Evolutionary conservation across 2,888 invertebrate species (phyloP).

Genomic region (Conops quadrifasciatus): DNA sequence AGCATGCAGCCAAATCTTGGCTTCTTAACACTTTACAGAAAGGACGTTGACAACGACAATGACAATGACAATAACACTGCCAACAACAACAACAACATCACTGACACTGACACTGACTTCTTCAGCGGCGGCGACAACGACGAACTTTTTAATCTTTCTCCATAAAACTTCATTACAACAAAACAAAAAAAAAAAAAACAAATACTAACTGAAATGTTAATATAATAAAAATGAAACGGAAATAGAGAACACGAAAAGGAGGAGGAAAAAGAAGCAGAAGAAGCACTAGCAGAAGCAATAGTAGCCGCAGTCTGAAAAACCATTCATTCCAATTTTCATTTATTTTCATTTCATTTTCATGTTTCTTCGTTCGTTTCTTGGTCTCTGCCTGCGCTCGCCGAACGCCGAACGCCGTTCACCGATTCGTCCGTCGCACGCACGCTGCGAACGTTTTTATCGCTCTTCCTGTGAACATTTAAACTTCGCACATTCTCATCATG

Average conservation of each 20-base stretch:
- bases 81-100: no score
- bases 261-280: slow-evolving; percentile 30
- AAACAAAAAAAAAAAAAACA: slow-evolving; percentile 22
- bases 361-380: slow-evolving; percentile 16
- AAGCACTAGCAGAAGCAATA: neutral
- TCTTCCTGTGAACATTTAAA: slow-evolving; percentile 33
- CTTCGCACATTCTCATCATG: slow-evolving; percentile 30
- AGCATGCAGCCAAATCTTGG: no score
- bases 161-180: slow-evolving; percentile 38
- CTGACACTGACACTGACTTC: neutral
- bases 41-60: no score
- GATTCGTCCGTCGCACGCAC: no score
- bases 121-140: slow-evolving; percentile 3
- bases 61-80: neutral
- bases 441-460: slow-evolving; percentile 25
- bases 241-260: neutral
- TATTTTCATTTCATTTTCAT: slow-evolving; percentile 36
- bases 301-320: slow-evolving; percentile 1
- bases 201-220: slow-evolving; percentile 8
- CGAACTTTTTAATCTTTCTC: slow-evolving; percentile 33
- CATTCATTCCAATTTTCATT: slow-evolving; percentile 33
- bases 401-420: no score
- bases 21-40: no score
- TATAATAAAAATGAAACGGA: slow-evolving; percentile 13
- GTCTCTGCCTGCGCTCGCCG: neutral